Evolutionary conservation across 2,797 vertebrate genomes (phyloP).

Genomic region (Anguilla megastoma): DNA sequence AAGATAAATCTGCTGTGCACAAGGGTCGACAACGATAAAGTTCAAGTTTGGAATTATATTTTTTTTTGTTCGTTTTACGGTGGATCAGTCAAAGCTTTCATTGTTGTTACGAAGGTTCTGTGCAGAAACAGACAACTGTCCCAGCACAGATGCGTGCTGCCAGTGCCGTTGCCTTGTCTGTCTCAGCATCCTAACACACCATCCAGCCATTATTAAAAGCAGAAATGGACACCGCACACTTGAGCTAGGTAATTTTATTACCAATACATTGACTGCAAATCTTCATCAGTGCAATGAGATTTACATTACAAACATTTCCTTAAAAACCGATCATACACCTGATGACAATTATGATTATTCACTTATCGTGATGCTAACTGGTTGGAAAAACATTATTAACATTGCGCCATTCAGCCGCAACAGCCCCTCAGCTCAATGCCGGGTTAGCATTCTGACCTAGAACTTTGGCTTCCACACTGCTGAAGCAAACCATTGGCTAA

Average conservation of each 20-base stretch:
- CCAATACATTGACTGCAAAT: no score
- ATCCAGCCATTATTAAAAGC: no score
- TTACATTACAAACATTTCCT: no score
- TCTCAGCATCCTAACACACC: not conserved
- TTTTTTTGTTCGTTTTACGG: not conserved
- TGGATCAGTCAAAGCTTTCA: not conserved
- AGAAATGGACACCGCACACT: no score
- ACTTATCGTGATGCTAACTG: no score
- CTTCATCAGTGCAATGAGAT: no score
- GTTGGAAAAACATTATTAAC: no score
- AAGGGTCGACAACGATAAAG: not conserved
- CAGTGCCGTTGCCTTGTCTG: not conserved
- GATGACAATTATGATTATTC: no score
- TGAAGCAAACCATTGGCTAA: not conserved
- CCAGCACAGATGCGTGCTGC: not conserved
- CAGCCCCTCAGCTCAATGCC: not conserved
- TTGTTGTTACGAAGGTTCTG: not conserved
- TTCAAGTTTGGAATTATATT: not conserved
- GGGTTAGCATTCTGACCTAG: not conserved
- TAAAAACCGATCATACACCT: no score
- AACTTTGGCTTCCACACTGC: not conserved
- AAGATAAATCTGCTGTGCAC: not conserved
- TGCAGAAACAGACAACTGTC: not conserved
- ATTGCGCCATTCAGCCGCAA: not conserved
- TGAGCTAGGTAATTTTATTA: no score